Percentiles rank a stretch among this genome's conserved stretches.
Conservation (phyloP, 2,797 vertebrate species). For the Phalanger gymnotis region DNA sequence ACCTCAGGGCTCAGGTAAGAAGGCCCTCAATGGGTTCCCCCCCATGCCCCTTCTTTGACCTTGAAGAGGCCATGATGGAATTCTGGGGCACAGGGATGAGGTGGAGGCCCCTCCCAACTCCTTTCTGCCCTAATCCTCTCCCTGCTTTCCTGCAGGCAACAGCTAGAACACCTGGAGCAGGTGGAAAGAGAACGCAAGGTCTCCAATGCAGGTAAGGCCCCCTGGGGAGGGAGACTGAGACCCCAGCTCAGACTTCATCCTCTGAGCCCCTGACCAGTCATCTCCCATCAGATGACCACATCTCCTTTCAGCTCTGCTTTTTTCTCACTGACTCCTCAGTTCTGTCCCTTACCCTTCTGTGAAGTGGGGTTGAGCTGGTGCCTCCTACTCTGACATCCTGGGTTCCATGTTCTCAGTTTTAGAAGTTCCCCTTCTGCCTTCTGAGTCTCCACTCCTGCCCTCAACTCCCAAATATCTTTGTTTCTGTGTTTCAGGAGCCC, state of each 20-base stretch:
- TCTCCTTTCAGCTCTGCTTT: background rate
- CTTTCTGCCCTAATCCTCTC: background rate
- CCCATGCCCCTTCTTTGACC: background rate
- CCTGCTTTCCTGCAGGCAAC: constrained; percentile 51
- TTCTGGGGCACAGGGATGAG: too few relatives aligned
- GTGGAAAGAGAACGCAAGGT: constrained; percentile 68
- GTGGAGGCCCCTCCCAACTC: background rate
- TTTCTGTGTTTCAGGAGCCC: constrained; percentile 63
- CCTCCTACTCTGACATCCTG: background rate
- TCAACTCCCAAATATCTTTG: background rate
- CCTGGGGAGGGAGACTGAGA: fast-evolving
- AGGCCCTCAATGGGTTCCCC: background rate
- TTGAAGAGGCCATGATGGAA: background rate
- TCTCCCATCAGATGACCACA: background rate
- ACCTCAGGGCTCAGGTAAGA: background rate
- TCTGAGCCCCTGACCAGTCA: background rate
- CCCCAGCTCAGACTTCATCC: constrained; percentile 47
- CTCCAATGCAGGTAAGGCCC: constrained; percentile 69
- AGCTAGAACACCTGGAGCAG: constrained; percentile 62
- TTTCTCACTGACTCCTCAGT: background rate
- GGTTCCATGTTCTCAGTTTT: background rate
- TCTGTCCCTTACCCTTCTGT: background rate
- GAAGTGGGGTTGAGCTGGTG: background rate
- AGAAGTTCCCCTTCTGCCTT: background rate
- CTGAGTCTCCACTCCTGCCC: background rate